Conservation (phyloP, 2,113 vertebrate genomes). For the Megatriorchis doriae region DNA sequence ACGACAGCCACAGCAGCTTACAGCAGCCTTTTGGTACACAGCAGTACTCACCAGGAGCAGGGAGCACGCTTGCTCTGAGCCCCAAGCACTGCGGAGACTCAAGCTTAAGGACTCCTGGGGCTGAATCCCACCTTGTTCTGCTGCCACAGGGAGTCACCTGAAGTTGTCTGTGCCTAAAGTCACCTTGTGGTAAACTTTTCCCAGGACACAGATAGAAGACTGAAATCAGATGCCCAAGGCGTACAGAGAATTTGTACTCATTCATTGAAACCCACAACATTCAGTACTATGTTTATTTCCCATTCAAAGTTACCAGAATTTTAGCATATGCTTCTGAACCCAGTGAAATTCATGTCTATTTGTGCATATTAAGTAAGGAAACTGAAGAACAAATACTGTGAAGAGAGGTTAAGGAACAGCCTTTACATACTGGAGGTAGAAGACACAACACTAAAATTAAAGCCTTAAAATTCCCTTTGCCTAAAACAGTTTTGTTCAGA, state of each 20-base stretch:
- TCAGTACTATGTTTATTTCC: background rate
- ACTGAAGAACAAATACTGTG: background rate
- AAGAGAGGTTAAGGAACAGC: background rate
- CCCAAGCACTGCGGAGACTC: accelerated
- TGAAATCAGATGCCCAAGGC: background rate
- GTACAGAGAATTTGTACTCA: background rate
- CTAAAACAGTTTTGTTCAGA: background rate
- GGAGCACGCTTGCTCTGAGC: accelerated
- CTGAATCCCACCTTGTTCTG: background rate
- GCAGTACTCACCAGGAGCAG: background rate
- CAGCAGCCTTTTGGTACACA: background rate
- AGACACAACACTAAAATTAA: background rate
- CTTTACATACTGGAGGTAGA: background rate
- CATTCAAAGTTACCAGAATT: background rate
- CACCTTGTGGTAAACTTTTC: background rate
- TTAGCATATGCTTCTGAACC: background rate
- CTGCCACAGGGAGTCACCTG: background rate
- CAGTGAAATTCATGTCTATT: background rate
- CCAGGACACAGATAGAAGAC: background rate
- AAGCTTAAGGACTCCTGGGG: background rate
- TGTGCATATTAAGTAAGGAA: background rate
- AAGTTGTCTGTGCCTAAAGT: background rate
- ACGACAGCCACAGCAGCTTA: accelerated
- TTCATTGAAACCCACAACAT: background rate
- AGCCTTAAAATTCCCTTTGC: background rate